Conservation (phyloP, 2,113 vertebrate genomes). For the Lophochroa leadbeateri region DNA sequence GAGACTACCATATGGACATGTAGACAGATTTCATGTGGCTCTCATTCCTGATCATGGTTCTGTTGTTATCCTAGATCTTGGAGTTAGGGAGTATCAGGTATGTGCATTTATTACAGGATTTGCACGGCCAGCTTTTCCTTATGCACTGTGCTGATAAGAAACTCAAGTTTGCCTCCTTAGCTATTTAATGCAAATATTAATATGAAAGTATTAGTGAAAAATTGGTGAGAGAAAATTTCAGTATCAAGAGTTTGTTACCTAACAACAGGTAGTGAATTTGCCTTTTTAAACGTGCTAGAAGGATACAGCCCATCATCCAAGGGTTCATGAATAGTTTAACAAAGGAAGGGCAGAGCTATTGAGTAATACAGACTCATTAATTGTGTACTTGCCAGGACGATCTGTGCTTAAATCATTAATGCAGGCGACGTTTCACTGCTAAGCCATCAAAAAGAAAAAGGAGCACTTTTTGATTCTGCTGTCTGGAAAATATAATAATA, state of each 20-base stretch:
- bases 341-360: slow-evolving; percentile 83
- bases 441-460: slow-evolving; percentile 70
- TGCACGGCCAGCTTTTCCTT: slow-evolving; percentile 47
- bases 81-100: slow-evolving; percentile 82
- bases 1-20: slow-evolving; percentile 70
- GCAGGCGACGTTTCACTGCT: slow-evolving; percentile 78
- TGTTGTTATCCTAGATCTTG: slow-evolving; percentile 78
- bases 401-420: slow-evolving; percentile 93
- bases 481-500: slow-evolving; percentile 67
- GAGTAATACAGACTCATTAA: slow-evolving; percentile 93
- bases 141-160: slow-evolving; percentile 9
- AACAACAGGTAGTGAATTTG: slow-evolving; percentile 16
- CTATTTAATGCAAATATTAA: slow-evolving; percentile 15
- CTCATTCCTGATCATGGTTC: slow-evolving; percentile 77
- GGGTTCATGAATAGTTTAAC: slow-evolving; percentile 90
- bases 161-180: slow-evolving; percentile 13
- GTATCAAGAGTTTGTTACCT: slow-evolving; percentile 46
- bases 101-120: slow-evolving; percentile 69
- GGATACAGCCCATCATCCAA: slow-evolving; percentile 76
- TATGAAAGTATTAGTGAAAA: slow-evolving; percentile 12
- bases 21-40: slow-evolving; percentile 79
- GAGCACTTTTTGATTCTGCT: slow-evolving; percentile 66
- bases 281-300: slow-evolving; percentile 38
- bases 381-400: slow-evolving; percentile 86
- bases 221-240: slow-evolving; percentile 50